Evolutionary conservation across 2,888 invertebrate species (phyloP).

Genomic region (Drosophila mettleri): DNA sequence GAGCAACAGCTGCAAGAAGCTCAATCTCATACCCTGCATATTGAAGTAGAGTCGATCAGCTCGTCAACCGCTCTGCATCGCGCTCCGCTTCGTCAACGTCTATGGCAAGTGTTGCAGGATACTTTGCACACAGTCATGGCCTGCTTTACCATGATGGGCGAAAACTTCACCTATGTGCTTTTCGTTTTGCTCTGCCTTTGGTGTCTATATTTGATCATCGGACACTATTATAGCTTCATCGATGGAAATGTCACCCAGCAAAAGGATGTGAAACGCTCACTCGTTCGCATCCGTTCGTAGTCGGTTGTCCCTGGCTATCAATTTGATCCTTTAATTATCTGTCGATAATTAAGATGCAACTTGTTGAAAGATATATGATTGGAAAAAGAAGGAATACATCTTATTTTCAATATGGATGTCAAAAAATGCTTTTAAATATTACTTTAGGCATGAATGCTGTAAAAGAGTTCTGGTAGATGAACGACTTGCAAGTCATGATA

Average conservation of each 20-base stretch:
- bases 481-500: not conserved
- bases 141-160: conserved; percentile 67
- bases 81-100: conserved; percentile 56
- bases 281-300: not conserved
- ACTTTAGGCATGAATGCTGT: not conserved
- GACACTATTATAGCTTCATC: conserved; percentile 54
- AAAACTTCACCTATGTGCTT: conserved; percentile 63
- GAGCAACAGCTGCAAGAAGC: not conserved
- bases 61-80: conserved; percentile 60
- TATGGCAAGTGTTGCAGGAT: conserved; percentile 62
- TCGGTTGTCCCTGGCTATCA: not conserved
- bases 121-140: conserved; percentile 47
- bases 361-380: not conserved
- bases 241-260: conserved; percentile 16
- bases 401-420: not conserved
- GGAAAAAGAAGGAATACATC: not conserved
- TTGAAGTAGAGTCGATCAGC: conserved; percentile 68
- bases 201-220: conserved; percentile 63
- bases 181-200: conserved; percentile 63
- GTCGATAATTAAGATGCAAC: not conserved
- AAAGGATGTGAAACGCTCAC: not conserved
- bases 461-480: not conserved
- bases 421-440: not conserved
- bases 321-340: not conserved
- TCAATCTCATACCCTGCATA: conserved; percentile 66